Conservation (phyloP, 2,888 invertebrate genomes). For the Macaria notata region DNA sequence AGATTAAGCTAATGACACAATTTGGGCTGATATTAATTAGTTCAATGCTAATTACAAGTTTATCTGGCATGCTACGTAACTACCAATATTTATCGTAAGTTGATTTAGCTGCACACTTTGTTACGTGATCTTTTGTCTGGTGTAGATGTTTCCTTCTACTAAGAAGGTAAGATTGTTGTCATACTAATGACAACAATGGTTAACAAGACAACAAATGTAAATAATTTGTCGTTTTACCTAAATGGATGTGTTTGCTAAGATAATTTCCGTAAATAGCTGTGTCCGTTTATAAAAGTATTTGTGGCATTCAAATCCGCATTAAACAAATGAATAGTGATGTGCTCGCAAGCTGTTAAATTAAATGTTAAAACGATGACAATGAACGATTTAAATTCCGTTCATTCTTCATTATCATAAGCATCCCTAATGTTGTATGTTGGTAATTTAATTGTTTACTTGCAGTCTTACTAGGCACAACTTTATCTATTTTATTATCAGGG, state of each 20-base stretch:
- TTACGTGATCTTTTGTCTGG: slow-evolving; percentile 17
- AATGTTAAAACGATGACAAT: slow-evolving; percentile 1
- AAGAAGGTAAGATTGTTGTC: no score
- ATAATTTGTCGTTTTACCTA: background rate
- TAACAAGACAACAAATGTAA: background rate
- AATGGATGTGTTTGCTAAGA: slow-evolving; percentile 1
- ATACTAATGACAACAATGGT: no score
- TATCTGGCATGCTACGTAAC: slow-evolving; percentile 27
- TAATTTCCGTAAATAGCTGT: background rate
- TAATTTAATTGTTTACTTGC: background rate
- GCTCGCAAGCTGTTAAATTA: background rate
- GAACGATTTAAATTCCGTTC: background rate
- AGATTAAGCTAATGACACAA: slow-evolving; percentile 16
- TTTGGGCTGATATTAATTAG: slow-evolving; percentile 22
- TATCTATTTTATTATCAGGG: slow-evolving; percentile 8
- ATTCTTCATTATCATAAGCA: background rate
- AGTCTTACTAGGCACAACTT: background rate
- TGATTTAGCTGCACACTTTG: slow-evolving; percentile 18
- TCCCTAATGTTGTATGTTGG: background rate
- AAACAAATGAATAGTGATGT: background rate
- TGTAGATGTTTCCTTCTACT: slow-evolving; percentile 1
- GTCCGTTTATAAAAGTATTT: background rate
- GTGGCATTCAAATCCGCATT: background rate
- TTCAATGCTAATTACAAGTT: slow-evolving; percentile 23
- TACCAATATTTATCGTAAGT: slow-evolving; percentile 24